Base-by-base conservation (phyloP, 2,888 invertebrate species). In the Caenorhabditis angaria region DNA sequence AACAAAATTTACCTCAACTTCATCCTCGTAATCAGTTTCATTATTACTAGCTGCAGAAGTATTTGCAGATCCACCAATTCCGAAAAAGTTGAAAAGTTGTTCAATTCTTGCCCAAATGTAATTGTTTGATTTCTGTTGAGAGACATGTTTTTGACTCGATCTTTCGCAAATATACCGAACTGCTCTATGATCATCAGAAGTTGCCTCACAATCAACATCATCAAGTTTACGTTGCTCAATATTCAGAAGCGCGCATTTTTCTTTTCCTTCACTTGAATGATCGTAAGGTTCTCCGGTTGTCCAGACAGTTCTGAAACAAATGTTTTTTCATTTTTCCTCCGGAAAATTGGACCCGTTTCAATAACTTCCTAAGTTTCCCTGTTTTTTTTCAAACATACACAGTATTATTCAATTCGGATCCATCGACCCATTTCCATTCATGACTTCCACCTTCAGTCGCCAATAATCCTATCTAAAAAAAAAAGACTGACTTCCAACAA, bases 91-190 rank as follows among this genome's bases (percentile, higher is more conserved):
- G 54, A 78, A 72, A 53, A 78, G 57, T 51, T 73, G 65, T 50
- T 78, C 76, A 57, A 78, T 67, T 47, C 73, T 78, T 32, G 64
- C 64, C 75, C 76, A 78, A 57, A 78, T 76, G 60, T 78, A 78
- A 48, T 78, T 78, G 62, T 73, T 76, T 51, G 72, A 70, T 48
- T 63, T 53, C 48, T 78, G 78, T 64, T 78, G 78, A 70, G 73
- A 60, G 27, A 62, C 62, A 29, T 73, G 73, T 48, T 51, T 61
- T 57, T 73, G 65, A 56, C 56, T 65, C 2, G 65, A 63, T 56
- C 73, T 35, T 53, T 73, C 62, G 57, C 73, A 73, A 32, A 73
- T 66, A 58, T 69, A 73, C 61, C 73, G 53, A 3, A 65, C 62
- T 20, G 73, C 73, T 59, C 25, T 41, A 24, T 68, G 65, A 55